Conservation (phyloP, 2,888 invertebrate species). For the Ophion ventricosus region DNA sequence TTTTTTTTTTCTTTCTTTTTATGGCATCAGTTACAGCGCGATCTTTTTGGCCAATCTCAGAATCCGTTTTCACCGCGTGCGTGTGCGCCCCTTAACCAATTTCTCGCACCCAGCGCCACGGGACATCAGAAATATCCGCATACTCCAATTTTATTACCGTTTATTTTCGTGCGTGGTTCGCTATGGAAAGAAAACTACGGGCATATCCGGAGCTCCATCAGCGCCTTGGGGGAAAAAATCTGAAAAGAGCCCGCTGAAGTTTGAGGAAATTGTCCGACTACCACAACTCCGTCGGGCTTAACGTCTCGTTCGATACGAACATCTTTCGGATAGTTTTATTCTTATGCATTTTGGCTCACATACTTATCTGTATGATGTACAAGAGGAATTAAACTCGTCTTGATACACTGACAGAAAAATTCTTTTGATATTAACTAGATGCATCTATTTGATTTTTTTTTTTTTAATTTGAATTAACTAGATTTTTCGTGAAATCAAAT, state of each 20-base stretch:
- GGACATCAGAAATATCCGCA: slow-evolving; percentile 38
- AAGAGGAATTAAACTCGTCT: no score
- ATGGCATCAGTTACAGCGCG: slow-evolving; percentile 62
- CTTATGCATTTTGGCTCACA: neutral
- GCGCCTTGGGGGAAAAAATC: neutral
- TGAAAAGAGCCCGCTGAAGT: neutral
- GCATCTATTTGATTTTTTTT: no score
- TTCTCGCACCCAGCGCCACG: slow-evolving; percentile 32
- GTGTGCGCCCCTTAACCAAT: slow-evolving; percentile 44
- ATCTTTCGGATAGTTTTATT: neutral
- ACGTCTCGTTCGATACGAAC: neutral
- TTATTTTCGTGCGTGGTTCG: slow-evolving; percentile 30
- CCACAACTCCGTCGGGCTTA: slow-evolving; percentile 7
- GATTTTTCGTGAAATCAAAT: no score
- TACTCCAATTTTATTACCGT: slow-evolving; percentile 38
- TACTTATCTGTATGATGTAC: neutral
- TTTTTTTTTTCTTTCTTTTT: slow-evolving; percentile 63
- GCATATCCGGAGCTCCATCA: slow-evolving; percentile 26
- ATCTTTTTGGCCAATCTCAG: slow-evolving; percentile 61
- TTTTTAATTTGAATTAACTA: no score
- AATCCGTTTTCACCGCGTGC: slow-evolving; percentile 1
- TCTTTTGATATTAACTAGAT: no score
- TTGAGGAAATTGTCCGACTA: neutral
- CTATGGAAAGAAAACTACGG: slow-evolving; percentile 38
- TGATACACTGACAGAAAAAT: no score